phyloP scores from a whole-genome alignment of 2,888 invertebrate genomes.

The Tetrapedia diversipes region DNA sequence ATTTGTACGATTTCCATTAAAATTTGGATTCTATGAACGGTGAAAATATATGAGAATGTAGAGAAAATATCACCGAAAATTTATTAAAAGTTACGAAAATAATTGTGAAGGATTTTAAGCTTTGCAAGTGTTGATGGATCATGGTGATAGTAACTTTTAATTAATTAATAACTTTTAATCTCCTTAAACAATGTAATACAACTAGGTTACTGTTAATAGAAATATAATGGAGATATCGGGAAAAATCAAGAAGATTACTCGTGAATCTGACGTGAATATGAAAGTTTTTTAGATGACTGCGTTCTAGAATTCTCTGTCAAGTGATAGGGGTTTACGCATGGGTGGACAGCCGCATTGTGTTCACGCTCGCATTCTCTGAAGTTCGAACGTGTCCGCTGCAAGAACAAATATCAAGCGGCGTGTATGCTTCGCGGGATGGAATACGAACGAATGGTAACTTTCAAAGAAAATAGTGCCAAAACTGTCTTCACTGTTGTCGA shows the following conservation, averaged over 20 bases:
- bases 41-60: no score
- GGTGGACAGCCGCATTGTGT: slow-evolving; percentile 47
- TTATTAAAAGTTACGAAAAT: no score
- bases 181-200: no score
- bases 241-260: neutral
- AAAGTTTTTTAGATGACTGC: slow-evolving; percentile 24
- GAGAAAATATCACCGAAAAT: neutral
- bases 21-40: neutral
- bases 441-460: neutral
- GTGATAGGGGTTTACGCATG: slow-evolving; percentile 50
- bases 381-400: slow-evolving; percentile 38
- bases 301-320: slow-evolving; percentile 31
- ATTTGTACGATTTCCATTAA: neutral
- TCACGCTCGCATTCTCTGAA: slow-evolving; percentile 45
- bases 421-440: neutral
- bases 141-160: no score
- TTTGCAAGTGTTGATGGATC: no score
- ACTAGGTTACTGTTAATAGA: neutral
- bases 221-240: no score
- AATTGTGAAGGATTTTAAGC: no score
- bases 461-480: neutral
- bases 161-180: no score
- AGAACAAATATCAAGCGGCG: slow-evolving; percentile 39
- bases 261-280: neutral
- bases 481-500: neutral